Evolutionary conservation across 2,113 vertebrate species (phyloP), one percentile per base, ranked within the genome.

Genomic region (Dissostichus mawsoni): DNA sequence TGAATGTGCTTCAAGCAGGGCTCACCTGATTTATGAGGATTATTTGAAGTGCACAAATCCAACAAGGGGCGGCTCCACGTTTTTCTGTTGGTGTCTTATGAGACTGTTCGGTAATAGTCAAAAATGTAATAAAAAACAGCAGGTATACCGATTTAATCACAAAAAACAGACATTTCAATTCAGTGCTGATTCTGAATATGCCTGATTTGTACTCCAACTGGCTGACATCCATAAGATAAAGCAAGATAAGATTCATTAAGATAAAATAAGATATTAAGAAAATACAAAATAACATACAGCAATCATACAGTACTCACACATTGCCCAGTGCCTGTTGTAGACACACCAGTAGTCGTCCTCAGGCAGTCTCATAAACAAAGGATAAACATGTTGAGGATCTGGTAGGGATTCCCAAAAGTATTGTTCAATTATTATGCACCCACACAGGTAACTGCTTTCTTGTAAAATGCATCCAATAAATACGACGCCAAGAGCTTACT

Each of bases 401-500:
- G 29, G 29, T 29, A 29, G 0, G 29, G 29, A 29, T 29, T 29
- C 29, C 4, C 29, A 29, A 29, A 29, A 29, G 29, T 29, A 29
- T 29, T 29, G 29, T 29, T 29, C 3, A 29, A 29, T 29, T 29
- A 29, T 29, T 29, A 29, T 29, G 29, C 29, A 29, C 29, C 29
- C 29, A 29, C 29, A 29, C 29, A 29, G 29, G 29, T 29, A 29
- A 29, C 29, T 29, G 29, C 29, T 29, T 29, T 29, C 29, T 29
- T 3, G 3, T 29, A 29, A 3, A 29, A 29, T 29, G 29, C 29
- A 4, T 29, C 29, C 29, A 29, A 4, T 29, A 29, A 29, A 29
- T 29, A 29, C 29, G 29, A 29, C 29, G 0, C 3, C 29, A 44
- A 74, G 66, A 82, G 87, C 80, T 63, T 68, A 57, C 25, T 70